Conservation (phyloP, 2,888 invertebrate species). For the Hydraecia micacea region DNA sequence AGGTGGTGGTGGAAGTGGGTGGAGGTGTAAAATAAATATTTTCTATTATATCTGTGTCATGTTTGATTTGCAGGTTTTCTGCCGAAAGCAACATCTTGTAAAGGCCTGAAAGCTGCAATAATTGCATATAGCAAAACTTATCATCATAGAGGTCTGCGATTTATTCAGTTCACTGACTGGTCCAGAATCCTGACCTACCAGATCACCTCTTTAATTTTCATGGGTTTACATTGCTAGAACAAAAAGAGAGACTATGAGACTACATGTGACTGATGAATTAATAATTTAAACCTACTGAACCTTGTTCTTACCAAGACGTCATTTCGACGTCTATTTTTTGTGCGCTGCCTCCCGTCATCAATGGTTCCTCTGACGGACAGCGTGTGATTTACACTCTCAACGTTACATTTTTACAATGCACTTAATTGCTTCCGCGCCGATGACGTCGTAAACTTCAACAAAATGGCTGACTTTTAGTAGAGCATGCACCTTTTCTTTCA, state of each 20-base stretch:
- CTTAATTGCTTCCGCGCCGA: conserved; percentile 83
- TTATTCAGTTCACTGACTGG: neutral
- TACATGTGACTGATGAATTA: neutral
- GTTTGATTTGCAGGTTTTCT: neutral
- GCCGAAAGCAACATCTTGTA: neutral
- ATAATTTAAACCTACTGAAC: conserved; percentile 43
- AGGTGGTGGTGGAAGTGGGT: neutral
- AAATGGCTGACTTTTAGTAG: conserved; percentile 50
- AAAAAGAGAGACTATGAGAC: neutral
- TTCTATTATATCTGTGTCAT: neutral
- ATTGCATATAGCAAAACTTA: neutral
- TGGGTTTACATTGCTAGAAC: neutral
- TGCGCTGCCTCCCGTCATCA: conserved; percentile 64
- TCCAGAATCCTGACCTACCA: neutral
- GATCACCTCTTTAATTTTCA: neutral
- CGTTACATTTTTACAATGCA: conserved; percentile 79
- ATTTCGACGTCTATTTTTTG: neutral
- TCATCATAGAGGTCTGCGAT: neutral
- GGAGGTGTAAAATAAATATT: neutral
- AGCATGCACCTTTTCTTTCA: conserved; percentile 60
- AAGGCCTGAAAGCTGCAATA: neutral
- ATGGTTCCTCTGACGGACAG: conserved; percentile 69
- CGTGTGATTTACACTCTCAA: conserved; percentile 73
- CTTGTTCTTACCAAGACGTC: neutral
- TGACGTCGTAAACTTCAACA: conserved; percentile 69